Evolutionary conservation across 1,140 invertebrate genomes (phyloP), one percentile per base, ranked within the genome.

Genomic region (Pogonognathellus flavescens): DNA sequence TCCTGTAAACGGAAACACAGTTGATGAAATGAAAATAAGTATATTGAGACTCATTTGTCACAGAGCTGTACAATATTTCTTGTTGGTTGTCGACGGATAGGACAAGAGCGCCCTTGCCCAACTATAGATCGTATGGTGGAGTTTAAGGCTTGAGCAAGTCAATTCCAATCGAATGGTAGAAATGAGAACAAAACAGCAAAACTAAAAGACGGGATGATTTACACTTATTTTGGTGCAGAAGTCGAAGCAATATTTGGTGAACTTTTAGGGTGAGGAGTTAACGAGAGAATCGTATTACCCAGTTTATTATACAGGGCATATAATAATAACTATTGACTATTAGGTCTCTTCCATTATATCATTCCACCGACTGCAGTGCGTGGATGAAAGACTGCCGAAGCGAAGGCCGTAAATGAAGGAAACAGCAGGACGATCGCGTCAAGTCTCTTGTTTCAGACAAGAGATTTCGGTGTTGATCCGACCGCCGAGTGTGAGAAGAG

Each of bases 381-480:
- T 76, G 70, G 70, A 50, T 55, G 50, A 81, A 81, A 81, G 80
- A 41, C 20, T 59, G 55, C 80, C 80, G 80, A 81, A 81, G 80
- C 50, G 22, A 81, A 81, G 80, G 80, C 49, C 53, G 25, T 13
- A 81, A 81, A 81, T 81, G 52, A 81, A 52, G 55, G 52, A 81
- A 53, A 81, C 80, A 81, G 80, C 80, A 81, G 50, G 80, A 57
- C 14, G 80, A 22, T 57, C 25, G 80, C 80, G 80, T 81, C 80
- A 81, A 81, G 80, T 81, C 80, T 81, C 80, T 81, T 81, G 80
- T 81, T 81, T 81, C 80, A 81, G 55, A 25, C 31, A 41, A 55
- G 18, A 81, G 52, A 81, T 81, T 53, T 59, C 80, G 80, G 80
- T 81, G 80, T 81, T 55, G 80, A 81, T 81, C 72, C 80, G 80